phyloP scores from a whole-genome alignment of 1,140 invertebrate genomes.

The Hyles euphorbiae region DNA sequence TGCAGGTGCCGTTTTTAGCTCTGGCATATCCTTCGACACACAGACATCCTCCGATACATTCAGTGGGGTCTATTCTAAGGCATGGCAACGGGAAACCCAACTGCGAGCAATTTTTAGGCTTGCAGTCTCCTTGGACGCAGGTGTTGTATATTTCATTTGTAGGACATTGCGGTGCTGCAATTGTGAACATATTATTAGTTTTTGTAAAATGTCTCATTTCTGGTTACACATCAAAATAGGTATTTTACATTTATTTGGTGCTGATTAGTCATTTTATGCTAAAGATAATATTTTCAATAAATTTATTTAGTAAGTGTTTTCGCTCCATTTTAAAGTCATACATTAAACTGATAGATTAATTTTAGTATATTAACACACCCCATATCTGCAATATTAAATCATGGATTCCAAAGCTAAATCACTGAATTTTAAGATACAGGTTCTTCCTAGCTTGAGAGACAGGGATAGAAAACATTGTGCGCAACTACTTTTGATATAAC shows the following conservation, averaged over 20 bases:
- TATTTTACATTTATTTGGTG: no score
- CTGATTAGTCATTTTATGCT: no score
- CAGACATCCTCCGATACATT: conserved; percentile 19
- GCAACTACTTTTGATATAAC: no score
- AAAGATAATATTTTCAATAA: no score
- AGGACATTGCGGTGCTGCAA: conserved; percentile 1
- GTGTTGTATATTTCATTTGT: conserved; percentile 7
- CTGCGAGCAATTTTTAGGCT: conserved; percentile 7
- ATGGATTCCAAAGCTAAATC: background rate
- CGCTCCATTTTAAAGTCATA: no score
- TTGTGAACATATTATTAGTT: background rate
- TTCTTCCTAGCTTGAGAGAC: background rate
- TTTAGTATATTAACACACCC: no score
- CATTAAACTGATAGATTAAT: no score
- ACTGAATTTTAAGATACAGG: background rate
- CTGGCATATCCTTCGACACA: conserved; percentile 19
- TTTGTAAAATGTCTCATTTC: background rate
- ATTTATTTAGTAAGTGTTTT: no score
- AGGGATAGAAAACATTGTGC: no score
- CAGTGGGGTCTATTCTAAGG: background rate
- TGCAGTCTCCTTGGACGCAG: conserved; percentile 1
- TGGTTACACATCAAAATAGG: background rate
- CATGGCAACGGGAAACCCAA: conserved; percentile 1
- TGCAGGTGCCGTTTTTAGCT: conserved; percentile 21
- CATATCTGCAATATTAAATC: no score